A percentile compares a stretch with the other conserved stretches of the same genome.
Evolutionary conservation across 2,113 vertebrate genomes (phyloP).

Genomic region (Laticauda colubrina): DNA sequence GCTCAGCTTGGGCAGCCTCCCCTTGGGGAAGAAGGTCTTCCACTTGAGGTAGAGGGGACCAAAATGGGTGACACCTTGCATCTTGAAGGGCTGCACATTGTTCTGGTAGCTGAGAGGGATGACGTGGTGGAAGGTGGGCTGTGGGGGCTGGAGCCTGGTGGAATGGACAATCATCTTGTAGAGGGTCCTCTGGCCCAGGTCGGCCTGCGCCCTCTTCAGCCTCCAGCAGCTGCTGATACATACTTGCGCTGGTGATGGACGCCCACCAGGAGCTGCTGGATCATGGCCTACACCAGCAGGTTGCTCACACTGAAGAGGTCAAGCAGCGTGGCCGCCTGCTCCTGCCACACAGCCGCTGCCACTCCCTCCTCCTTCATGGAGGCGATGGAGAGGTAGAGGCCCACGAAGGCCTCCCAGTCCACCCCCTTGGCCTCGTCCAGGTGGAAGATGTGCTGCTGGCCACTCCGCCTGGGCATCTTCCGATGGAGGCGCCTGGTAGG

Average conservation of each 20-base stretch:
- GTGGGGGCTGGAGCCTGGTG: background rate
- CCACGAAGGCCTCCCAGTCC: slow-evolving; percentile 31
- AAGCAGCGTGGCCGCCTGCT: slow-evolving; percentile 33
- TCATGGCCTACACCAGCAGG: slow-evolving; percentile 38
- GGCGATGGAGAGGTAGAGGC: slow-evolving; percentile 31
- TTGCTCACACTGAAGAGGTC: slow-evolving; percentile 53
- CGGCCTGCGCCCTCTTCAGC: background rate
- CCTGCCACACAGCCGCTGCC: background rate
- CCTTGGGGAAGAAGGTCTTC: slow-evolving; percentile 16
- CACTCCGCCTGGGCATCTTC: background rate
- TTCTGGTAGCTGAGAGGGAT: slow-evolving; percentile 39
- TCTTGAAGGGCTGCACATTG: slow-evolving; percentile 23
- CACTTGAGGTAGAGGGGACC: slow-evolving; percentile 52
- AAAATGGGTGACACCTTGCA: slow-evolving; percentile 29
- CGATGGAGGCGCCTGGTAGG: accelerated
- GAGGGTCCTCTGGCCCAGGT: slow-evolving; percentile 38
- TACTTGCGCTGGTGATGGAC: background rate
- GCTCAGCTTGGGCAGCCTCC: background rate
- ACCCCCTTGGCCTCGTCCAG: background rate
- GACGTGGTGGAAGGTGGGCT: slow-evolving; percentile 15
- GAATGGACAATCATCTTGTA: slow-evolving; percentile 31
- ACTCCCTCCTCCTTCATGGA: slow-evolving; percentile 14
- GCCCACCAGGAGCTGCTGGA: slow-evolving; percentile 42
- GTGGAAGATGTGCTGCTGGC: background rate
- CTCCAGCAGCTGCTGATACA: background rate